These are phyloP conservation scores for Leucophenga varia DNA, from an alignment of 1,140 invertebrate genomes.

Conservation along the genomic window DNA sequence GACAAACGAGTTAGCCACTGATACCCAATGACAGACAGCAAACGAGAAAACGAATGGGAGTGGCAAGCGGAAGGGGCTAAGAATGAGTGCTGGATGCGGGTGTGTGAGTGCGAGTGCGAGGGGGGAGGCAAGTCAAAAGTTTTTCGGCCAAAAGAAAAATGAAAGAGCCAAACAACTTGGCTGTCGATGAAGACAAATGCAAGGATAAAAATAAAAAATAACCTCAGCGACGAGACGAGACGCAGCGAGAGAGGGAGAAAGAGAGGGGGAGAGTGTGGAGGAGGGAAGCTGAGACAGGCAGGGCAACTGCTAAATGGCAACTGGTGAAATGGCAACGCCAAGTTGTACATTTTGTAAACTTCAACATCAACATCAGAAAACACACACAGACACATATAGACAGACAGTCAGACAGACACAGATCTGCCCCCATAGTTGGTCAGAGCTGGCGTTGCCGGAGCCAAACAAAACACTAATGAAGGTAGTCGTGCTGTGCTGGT, in stretches of 20 bases:
- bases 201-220: slow-evolving; percentile 19
- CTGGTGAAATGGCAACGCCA: slow-evolving; percentile 19
- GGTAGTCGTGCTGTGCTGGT: slow-evolving; percentile 26
- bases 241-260: too few species aligned
- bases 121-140: slow-evolving; percentile 26
- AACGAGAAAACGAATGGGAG: slow-evolving; percentile 9
- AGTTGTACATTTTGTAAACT: slow-evolving; percentile 27
- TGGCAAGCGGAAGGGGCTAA: not conserved
- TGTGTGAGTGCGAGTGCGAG: slow-evolving; percentile 13
- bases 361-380: slow-evolving; percentile 26
- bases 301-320: slow-evolving; percentile 19
- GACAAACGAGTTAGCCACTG: slow-evolving; percentile 52
- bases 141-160: slow-evolving; percentile 45
- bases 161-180: slow-evolving; percentile 38
- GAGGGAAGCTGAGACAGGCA: too few species aligned
- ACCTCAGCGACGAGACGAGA: slow-evolving; percentile 13
- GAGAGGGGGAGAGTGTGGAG: too few species aligned
- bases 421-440: slow-evolving; percentile 36
- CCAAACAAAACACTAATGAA: slow-evolving; percentile 53
- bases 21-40: slow-evolving; percentile 38
- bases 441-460: slow-evolving; percentile 43
- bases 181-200: slow-evolving; percentile 54
- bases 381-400: not conserved
- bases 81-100: too few species aligned
- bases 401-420: not conserved